These are phyloP conservation scores for Nerophis lumbriciformis DNA, from an alignment of 2,113 vertebrate genomes.

Conservation along the genomic window DNA sequence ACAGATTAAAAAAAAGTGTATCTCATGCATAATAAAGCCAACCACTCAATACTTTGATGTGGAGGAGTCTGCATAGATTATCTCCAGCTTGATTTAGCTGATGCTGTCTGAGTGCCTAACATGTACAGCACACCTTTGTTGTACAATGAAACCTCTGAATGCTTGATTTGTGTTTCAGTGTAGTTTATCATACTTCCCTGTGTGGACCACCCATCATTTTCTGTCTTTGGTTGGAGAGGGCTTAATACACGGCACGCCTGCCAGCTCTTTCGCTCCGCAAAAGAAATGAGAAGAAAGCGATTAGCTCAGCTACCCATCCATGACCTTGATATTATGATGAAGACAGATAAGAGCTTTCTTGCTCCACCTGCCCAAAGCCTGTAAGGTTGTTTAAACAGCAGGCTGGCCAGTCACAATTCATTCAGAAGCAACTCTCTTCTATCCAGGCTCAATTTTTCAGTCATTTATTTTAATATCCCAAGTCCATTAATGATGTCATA, in stretches of 20 bases:
- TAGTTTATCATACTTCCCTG: slow-evolving; percentile 52
- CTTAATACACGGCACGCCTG: slow-evolving; percentile 52
- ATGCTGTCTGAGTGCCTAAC: slow-evolving; percentile 50
- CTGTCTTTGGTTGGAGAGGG: slow-evolving; percentile 55
- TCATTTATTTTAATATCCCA: slow-evolving; percentile 31
- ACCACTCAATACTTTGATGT: slow-evolving; percentile 64
- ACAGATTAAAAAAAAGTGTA: slow-evolving; percentile 29
- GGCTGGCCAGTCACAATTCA: slow-evolving; percentile 46
- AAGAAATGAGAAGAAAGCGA: slow-evolving; percentile 64
- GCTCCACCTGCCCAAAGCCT: slow-evolving; percentile 60
- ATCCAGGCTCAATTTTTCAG: slow-evolving; percentile 37
- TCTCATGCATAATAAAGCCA: slow-evolving; percentile 60
- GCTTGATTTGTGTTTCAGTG: slow-evolving; percentile 41
- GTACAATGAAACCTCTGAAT: slow-evolving; percentile 26
- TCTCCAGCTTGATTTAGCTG: slow-evolving; percentile 60
- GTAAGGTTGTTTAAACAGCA: slow-evolving; percentile 58
- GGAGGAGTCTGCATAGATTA: slow-evolving; percentile 64
- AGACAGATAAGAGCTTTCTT: slow-evolving; percentile 62
- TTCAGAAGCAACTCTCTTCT: slow-evolving; percentile 55
- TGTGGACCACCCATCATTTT: slow-evolving; percentile 54
- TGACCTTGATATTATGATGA: slow-evolving; percentile 69
- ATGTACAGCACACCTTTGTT: slow-evolving; percentile 48
- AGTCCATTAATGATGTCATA: slow-evolving; percentile 58
- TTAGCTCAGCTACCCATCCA: slow-evolving; percentile 65
- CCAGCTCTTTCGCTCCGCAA: slow-evolving; percentile 51